A percentile compares a stretch with the other conserved stretches of the same genome.
These are phyloP conservation scores for Raja brachyura DNA, from an alignment of 2,113 vertebrate genomes.

Conservation along the genomic window DNA sequence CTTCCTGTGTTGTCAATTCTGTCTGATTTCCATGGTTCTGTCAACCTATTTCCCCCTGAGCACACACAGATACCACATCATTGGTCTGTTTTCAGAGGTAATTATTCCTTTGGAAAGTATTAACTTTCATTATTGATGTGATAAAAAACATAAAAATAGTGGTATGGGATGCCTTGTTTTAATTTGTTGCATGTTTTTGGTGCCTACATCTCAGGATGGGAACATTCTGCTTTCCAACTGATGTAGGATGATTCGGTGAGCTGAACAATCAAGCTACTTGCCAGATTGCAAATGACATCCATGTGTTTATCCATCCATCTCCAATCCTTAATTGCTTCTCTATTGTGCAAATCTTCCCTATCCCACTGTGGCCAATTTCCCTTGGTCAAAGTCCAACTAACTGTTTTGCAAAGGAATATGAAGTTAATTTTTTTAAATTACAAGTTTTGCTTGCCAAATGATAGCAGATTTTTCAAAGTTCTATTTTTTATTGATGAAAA, in stretches of 20 bases:
- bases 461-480: not conserved
- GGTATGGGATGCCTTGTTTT: not conserved
- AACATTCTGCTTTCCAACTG: not conserved
- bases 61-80: not conserved
- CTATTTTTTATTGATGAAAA: not conserved
- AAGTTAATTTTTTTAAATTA: not conserved
- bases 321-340: not conserved
- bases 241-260: not conserved
- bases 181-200: not conserved
- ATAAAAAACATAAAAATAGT: not conserved
- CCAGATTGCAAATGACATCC: conserved; percentile 5
- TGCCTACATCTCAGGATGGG: not conserved
- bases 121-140: not conserved
- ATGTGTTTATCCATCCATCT: not conserved
- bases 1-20: no score
- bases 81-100: not conserved
- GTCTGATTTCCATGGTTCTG: no score
- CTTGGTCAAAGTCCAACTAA: not conserved
- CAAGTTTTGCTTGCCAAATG: not conserved
- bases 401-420: conserved; percentile 11
- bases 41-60: not conserved
- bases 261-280: not conserved
- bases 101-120: not conserved
- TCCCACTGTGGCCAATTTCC: conserved; percentile 13
- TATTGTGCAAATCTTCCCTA: not conserved